Evolutionary conservation across 1,140 invertebrate genomes (phyloP).

Genomic region (Drosophila leontia): DNA sequence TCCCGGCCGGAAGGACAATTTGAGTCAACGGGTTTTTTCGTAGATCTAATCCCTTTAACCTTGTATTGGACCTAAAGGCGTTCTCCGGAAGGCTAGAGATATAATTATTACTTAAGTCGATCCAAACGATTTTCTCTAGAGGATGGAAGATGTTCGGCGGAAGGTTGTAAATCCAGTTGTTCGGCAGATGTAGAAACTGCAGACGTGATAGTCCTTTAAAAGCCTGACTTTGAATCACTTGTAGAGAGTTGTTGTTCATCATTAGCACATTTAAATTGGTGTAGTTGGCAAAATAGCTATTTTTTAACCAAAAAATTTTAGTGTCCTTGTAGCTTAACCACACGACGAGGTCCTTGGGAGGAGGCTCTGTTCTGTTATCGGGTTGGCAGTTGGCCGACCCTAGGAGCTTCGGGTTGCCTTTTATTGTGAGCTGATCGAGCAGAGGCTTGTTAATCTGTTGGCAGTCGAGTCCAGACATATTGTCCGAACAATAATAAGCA

Average conservation of each 20-base stretch:
- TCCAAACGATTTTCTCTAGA: neutral
- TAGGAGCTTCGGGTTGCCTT: neutral
- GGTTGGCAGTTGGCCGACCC: neutral
- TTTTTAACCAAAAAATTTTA: accelerated
- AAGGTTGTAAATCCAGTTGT: neutral
- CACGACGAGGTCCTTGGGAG: neutral
- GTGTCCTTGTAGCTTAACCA: neutral
- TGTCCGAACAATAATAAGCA: too few relatives aligned
- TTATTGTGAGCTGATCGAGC: neutral
- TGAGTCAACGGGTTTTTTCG: neutral
- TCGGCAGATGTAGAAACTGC: neutral
- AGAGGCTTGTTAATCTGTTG: neutral
- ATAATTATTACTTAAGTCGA: neutral
- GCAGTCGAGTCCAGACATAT: neutral
- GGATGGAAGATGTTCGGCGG: neutral
- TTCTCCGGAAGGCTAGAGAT: neutral
- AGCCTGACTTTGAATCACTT: neutral
- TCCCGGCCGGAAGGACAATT: neutral
- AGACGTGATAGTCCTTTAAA: neutral
- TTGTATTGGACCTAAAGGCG: neutral
- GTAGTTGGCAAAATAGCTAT: neutral
- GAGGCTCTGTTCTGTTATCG: neutral
- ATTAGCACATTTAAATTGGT: neutral
- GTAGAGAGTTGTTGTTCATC: neutral
- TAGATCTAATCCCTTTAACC: neutral